Conservation (phyloP, 2,888 invertebrate genomes). For the Pandemis cinnamomeana region DNA sequence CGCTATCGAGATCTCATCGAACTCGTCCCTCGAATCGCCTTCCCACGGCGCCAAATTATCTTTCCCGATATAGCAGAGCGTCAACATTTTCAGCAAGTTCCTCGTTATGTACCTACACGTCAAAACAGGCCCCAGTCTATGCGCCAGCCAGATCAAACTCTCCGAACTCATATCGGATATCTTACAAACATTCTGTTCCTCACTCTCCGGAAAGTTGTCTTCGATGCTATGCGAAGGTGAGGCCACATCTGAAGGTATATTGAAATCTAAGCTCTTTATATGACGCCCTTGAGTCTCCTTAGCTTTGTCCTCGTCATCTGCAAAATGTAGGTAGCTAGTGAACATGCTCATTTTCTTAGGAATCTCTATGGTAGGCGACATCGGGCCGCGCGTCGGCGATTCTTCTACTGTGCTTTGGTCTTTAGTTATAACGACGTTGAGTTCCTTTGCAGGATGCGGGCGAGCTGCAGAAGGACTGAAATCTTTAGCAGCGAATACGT, state of each 20-base stretch:
- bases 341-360: conserved; percentile 79
- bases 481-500: conserved; percentile 65
- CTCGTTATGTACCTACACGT: conserved; percentile 95
- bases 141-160: conserved; percentile 95
- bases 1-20: conserved; percentile 86
- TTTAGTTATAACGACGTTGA: conserved; percentile 52
- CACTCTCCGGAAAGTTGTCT: conserved; percentile 53
- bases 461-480: conserved; percentile 50
- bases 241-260: conserved; percentile 46
- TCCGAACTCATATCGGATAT: conserved; percentile 95
- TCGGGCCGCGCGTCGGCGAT: conserved; percentile 58
- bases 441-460: conserved; percentile 52
- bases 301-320: conserved; percentile 60
- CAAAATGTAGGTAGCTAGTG: conserved; percentile 79
- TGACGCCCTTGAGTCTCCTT: conserved; percentile 52
- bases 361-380: conserved; percentile 90
- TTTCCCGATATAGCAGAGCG: conserved; percentile 95
- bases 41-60: conserved; percentile 87
- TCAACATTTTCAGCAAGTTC: conserved; percentile 96
- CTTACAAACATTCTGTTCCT: conserved; percentile 73
- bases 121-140: conserved; percentile 96
- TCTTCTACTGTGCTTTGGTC: conserved; percentile 53
- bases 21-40: conserved; percentile 70
- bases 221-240: conserved; percentile 54
- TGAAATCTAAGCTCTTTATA: conserved; percentile 61